These are phyloP conservation scores for Ennomos fuscantarius DNA, from an alignment of 2,888 invertebrate genomes.

Conservation along the genomic window DNA sequence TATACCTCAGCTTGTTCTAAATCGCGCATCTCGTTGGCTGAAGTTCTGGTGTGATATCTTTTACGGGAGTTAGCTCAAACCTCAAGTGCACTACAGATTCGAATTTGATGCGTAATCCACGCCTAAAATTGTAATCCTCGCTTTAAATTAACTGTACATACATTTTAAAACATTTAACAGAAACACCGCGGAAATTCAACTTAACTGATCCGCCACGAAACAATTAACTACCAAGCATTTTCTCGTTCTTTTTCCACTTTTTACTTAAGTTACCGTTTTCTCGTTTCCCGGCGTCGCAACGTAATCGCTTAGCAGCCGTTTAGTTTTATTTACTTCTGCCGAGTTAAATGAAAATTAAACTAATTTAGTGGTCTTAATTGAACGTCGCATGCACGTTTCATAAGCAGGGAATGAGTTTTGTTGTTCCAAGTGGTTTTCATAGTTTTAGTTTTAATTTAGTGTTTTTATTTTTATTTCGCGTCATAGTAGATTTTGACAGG, in stretches of 20 bases:
- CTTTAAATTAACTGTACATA: too few species aligned
- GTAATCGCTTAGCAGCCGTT: slow-evolving; percentile 46
- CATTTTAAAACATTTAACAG: neutral
- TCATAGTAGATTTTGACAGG: too few species aligned
- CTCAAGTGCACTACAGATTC: too few species aligned
- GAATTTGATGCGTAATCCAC: too few species aligned
- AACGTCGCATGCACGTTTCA: slow-evolving; percentile 35
- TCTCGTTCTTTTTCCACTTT: slow-evolving; percentile 21
- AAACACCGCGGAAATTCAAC: slow-evolving; percentile 8
- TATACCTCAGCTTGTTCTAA: too few species aligned
- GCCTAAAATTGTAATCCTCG: too few species aligned
- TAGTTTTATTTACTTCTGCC: slow-evolving; percentile 45
- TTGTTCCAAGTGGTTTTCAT: slow-evolving; percentile 1
- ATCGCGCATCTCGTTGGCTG: too few species aligned
- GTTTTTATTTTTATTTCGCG: too few species aligned
- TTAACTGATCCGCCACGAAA: slow-evolving; percentile 19
- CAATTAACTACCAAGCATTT: slow-evolving; percentile 21
- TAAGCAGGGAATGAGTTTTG: slow-evolving; percentile 1
- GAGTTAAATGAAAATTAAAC: slow-evolving; percentile 37
- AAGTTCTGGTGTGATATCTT: too few species aligned
- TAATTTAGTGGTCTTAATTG: slow-evolving; percentile 43
- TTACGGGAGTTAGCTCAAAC: too few species aligned
- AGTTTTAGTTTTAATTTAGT: neutral
- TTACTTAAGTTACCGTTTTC: slow-evolving; percentile 24
- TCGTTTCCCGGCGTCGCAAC: slow-evolving; percentile 38